Base-by-base conservation (phyloP, 2,113 vertebrate genomes). In the Perca fluviatilis region DNA sequence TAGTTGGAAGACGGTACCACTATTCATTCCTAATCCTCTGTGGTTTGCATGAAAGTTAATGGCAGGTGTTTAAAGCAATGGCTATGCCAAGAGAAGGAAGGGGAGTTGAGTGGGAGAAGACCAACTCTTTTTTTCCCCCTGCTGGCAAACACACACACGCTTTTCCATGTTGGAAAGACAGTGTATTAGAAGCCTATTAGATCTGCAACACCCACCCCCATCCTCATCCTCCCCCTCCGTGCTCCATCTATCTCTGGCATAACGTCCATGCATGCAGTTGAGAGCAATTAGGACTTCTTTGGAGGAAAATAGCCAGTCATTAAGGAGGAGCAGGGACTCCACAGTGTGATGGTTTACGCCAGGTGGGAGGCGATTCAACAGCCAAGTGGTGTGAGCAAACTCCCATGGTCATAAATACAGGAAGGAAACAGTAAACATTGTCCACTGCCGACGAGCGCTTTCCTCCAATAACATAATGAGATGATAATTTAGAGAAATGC, bases 211-310 rank as follows among this genome's bases (percentile, higher is more conserved):
- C 57, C 51, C 50, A 3, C 62, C 69, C 65, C 69, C 58, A 61
- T 71, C 54, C 63, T 63, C 57, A 67, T 67, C 49, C 71, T 11
- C 63, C 33, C 49, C 61, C 72, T 74, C 79, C 43, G 12, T 46
- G 14, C 40, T 67, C 70, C 15, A 73, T 82, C 82, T 10, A 69
- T 87, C 84, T 73, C 78, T 73, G 74, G 77, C 83, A 84, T 82
- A 66, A 85, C 73, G 79, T 87, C 70, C 76, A 57, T 73, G 61
- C 71, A 75, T 82, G 77, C 83, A 83, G 67, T 88, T 70, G 74
- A 86, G 84, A 82, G 89, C 89, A 87, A 94, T 94, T 92, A 89
- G 50, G 72, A 79, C 71, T 81, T 90, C 72, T 92, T 86, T 81
- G 51, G 81, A 84, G 62, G 67, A 75, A 91, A 92, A 88, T 87